Conservation (phyloP, 1,140 invertebrate genomes). For the Lethocerus indicus region DNA sequence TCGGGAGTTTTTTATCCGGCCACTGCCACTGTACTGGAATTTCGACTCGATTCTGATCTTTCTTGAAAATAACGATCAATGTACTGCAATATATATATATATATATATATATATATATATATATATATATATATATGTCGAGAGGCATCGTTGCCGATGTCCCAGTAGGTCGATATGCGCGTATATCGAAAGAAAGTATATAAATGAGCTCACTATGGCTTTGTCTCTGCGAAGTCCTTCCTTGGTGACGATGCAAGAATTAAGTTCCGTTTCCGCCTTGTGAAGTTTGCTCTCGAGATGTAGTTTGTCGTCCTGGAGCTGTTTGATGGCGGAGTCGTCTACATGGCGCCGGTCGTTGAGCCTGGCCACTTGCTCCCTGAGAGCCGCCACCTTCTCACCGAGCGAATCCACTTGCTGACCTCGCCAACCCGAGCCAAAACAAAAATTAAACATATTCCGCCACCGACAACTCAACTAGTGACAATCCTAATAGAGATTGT, state of each 20-base stretch:
- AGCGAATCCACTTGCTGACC: slow-evolving; percentile 53
- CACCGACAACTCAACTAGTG: no score
- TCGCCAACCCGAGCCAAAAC: no score
- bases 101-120: no score
- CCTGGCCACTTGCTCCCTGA: slow-evolving; percentile 40
- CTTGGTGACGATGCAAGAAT: slow-evolving; percentile 37
- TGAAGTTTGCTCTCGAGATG: slow-evolving; percentile 45
- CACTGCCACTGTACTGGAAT: no score
- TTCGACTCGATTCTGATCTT: no score
- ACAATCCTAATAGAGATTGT: background rate
- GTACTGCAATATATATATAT: no score
- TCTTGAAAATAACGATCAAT: no score
- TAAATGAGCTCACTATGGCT: slow-evolving; percentile 18
- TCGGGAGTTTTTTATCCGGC: no score
- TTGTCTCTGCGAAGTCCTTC: slow-evolving; percentile 51
- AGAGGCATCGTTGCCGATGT: no score
- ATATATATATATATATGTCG: no score
- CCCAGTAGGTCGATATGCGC: no score
- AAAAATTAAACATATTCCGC: no score
- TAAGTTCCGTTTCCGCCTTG: slow-evolving; percentile 53
- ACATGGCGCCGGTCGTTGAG: slow-evolving; percentile 45
- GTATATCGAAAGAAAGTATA: background rate
- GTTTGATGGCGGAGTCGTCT: slow-evolving; percentile 35
- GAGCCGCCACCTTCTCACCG: slow-evolving; percentile 43
- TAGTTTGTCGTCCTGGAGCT: slow-evolving; percentile 48